Evolutionary conservation across 1,140 invertebrate species (phyloP), one percentile per base, ranked within the genome.

Genomic region (Psix sp.): DNA sequence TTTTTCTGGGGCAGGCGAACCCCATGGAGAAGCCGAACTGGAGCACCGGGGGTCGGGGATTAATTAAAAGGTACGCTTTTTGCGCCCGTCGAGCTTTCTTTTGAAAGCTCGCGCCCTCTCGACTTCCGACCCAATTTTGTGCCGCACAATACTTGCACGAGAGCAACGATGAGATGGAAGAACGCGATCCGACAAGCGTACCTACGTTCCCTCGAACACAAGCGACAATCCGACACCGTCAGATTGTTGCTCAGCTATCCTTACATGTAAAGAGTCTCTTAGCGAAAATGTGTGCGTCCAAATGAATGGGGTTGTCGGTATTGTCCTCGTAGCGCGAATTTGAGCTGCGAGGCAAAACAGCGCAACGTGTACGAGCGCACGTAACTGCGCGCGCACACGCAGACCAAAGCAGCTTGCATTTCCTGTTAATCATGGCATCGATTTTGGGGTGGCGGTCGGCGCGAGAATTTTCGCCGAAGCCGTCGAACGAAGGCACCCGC

Each of bases 71-170:
- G 70, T 14, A n/a, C 62, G 48, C 45, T 73, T 65, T 71, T 66
- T 72, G 57, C 60, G 52, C 67, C 66, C 77, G 75, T 80, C 65
- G 54, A 51, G 71, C 39, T 48, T 60, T 62, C 57, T 66, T 73
- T 62, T 73, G 26, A 73, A 73, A 73, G 70, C 70, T 66, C 17
- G 40, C 66, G 35, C 60, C 52, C 59, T 70, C 65, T 68, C 40
- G 57, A 67, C 74, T 73, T 77, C 60, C 63, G 74, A 76, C 74
- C 67, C 51, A 72, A 62, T 76, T 76, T 66, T 52, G 42, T 42
- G 49, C 40, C 45, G 48, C 49, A 56, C 62, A 66, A 73, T 73
- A 56, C 54, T 73, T 54, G 42, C 40, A 48, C 48, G 49, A 66
- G 40, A 62, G 62, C 49, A 73, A 62, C 52, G 39, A 60, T 26